Evolutionary conservation across 2,888 invertebrate species (phyloP), one percentile per base, ranked within the genome.

Genomic region (Pristionchus exspectatus): DNA sequence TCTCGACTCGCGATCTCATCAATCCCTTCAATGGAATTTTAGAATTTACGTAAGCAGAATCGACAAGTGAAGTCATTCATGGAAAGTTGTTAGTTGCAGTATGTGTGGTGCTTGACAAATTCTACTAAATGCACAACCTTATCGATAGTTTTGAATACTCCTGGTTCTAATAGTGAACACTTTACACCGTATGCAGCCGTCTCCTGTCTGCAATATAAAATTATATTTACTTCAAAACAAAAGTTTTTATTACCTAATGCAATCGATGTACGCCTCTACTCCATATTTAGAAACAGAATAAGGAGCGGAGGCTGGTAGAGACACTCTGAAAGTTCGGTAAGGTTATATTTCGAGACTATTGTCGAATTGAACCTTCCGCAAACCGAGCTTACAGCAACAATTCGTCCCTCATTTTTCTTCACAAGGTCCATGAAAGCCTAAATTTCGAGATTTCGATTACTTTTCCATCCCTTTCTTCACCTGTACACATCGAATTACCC

Each of bases 401-500:
- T 94, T 72, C 96, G 92, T 56, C 96, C 96, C 94, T 92, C 90
- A 24, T 92, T 90, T 30, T 90, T 88, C 90, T 94, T 94, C 30
- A 94, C 87, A 30, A 93, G 59, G 33, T 92, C 92, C 90, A 93
- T 92, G 92, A 94, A 94, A 5, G 94, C 94, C 91, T 93, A 88
- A 44, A 91, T 33, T 86, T 4, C 16, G 38, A 4, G 4, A 27
- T 16, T 38, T 9, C 2, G 77, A 1, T 44, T 10, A 2, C 27
- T 3, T 66, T 10, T n/a, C 5, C n/a, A 24, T 16, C 50, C 9
- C 16, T 2, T 7, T 7, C 50, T 69, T 50, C 83, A 92, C 92
- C 85, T 94, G 93, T 0, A 92, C 93, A 24, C 92, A 92, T 14
- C 94, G 90, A 87, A 94, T 93, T 24, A 92, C 92, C 38, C 98